Evolutionary conservation across 2,888 invertebrate species (phyloP), one percentile per base, ranked within the genome.

Genomic region (Chalcis sispes): DNA sequence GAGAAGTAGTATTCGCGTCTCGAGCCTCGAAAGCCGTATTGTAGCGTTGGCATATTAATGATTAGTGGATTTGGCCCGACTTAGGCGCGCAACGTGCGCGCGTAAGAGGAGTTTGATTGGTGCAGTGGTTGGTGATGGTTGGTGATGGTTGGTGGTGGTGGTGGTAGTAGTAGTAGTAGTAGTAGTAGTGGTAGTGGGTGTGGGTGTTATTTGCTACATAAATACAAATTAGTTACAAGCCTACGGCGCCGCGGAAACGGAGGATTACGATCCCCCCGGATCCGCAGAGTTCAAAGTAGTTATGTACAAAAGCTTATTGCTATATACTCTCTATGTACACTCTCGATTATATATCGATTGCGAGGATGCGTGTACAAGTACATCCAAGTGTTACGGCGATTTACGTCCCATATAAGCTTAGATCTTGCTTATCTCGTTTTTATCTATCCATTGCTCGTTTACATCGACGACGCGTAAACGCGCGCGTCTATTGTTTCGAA

Each of bases 171-270:
- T 62, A n/a, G n/a, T n/a, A n/a, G n/a, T n/a, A n/a, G n/a, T n/a
- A n/a, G n/a, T n/a, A n/a, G n/a, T n/a, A 84, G 84, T 85, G 82
- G 82, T 82, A 82, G 83, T 79, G 81, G 85, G 77, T 77, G 85
- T 88, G 87, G 87, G 86, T 87, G 85, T 88, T 87, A 87, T 87
- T 87, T 84, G 86, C 87, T 87, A 87, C 86, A 86, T 87, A 87
- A 88, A 88, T 84, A 87, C 85, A 88, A 83, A 88, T 88, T 88
- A 88, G 88, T 88, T 87, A 87, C 86, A 72, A 72, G 73, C 70
- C n/a, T 59, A 69, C 72, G 20, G 85, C 85, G 85, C 85, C 83
- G 83, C 82, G 78, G 80, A 3, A 25, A 10, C 48, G 80, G 81
- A 79, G 79, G 81, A 82, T 81, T 82, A 82, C 48, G 61, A 69